Evolutionary conservation across 2,888 invertebrate genomes (phyloP).

Genomic region (Timema cristinae): DNA sequence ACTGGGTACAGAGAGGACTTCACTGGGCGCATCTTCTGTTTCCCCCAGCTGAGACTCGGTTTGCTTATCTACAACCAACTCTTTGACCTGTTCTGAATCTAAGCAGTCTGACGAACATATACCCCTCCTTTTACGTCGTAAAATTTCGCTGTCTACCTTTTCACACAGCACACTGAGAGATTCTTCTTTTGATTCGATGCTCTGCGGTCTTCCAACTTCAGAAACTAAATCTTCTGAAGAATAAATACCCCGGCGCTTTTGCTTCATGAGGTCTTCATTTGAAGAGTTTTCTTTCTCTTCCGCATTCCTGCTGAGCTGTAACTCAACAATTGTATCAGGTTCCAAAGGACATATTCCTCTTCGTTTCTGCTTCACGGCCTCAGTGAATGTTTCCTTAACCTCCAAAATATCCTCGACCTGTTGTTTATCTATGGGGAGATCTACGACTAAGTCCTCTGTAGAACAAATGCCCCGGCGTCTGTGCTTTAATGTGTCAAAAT

Average conservation of each 20-base stretch:
- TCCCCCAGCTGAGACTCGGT: neutral
- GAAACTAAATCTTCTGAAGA: slow-evolving; percentile 50
- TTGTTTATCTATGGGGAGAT: neutral
- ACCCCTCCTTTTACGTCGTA: slow-evolving; percentile 39
- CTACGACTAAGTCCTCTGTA: neutral
- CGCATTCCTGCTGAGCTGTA: neutral
- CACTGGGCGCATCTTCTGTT: slow-evolving; percentile 27
- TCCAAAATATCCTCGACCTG: neutral
- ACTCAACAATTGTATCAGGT: slow-evolving; percentile 10
- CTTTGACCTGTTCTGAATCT: slow-evolving; percentile 34
- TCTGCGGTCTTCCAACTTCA: slow-evolving; percentile 19
- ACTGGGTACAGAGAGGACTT: slow-evolving; percentile 36
- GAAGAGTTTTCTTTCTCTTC: neutral
- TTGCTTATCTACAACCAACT: neutral
- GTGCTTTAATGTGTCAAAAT: neutral
- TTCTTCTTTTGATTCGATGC: slow-evolving; percentile 10
- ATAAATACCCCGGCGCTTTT: slow-evolving; percentile 46
- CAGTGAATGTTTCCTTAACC: too few species aligned
- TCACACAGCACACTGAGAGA: slow-evolving; percentile 14
- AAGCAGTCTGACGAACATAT: slow-evolving; percentile 53
- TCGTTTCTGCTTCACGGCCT: slow-evolving; percentile 34
- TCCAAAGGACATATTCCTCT: slow-evolving; percentile 47
- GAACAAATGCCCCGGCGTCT: neutral
- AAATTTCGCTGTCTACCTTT: neutral
- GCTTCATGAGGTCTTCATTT: slow-evolving; percentile 19